phyloP scores from a whole-genome alignment of 2,888 invertebrate genomes.

The Philonicus albiceps region DNA sequence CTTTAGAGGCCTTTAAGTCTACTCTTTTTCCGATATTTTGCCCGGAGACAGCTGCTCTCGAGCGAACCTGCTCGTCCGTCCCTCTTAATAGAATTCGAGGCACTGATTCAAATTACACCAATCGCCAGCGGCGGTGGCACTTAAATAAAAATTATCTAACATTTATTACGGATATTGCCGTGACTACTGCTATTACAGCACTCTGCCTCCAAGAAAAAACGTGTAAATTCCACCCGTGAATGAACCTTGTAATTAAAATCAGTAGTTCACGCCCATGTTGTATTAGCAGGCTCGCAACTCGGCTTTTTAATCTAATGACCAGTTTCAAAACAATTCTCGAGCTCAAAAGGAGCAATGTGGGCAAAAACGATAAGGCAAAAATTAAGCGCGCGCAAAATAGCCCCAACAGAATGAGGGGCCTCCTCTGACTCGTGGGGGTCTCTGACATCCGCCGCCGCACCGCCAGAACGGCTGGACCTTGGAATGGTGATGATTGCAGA shows the following conservation, averaged over 20 bases:
- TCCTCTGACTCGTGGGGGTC: not conserved
- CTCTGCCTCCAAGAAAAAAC: not conserved
- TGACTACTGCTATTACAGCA: constrained; percentile 20
- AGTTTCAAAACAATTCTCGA: constrained; percentile 8
- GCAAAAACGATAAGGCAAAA: not conserved
- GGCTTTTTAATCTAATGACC: constrained; percentile 23
- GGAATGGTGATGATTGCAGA: not conserved
- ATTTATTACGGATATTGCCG: constrained; percentile 14
- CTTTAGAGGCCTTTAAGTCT: not conserved
- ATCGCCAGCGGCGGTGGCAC: not conserved
- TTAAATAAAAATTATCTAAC: constrained; percentile 27
- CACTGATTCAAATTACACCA: constrained; percentile 11
- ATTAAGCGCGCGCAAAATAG: not conserved
- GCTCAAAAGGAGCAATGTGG: not conserved
- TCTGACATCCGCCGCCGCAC: constrained; percentile 1
- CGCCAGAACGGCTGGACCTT: not conserved
- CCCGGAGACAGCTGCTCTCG: not conserved
- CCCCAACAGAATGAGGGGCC: not conserved
- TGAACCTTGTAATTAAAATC: constrained; percentile 26
- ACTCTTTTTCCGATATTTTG: not conserved
- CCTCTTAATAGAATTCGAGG: not conserved
- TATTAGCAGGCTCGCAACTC: constrained; percentile 11
- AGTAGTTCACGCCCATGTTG: constrained; percentile 31
- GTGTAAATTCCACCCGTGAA: constrained; percentile 23
- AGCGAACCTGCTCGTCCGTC: not conserved